Percentiles rank a stretch among this genome's conserved stretches.
These are phyloP conservation scores for Plebejus anna DNA, from an alignment of 2,888 invertebrate genomes.

Conservation along the genomic window DNA sequence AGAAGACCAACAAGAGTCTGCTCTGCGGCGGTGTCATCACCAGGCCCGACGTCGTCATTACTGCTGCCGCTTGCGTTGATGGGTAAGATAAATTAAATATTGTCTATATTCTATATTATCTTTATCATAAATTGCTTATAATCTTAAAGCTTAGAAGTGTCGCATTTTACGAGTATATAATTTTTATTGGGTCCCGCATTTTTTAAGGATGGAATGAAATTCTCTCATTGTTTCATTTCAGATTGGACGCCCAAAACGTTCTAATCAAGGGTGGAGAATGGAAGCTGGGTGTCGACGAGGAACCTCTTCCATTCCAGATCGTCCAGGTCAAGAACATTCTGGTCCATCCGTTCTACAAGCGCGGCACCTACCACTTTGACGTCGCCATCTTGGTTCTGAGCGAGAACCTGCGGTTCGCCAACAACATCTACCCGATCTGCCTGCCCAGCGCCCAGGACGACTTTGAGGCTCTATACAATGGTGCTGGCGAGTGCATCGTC, in stretches of 20 bases:
- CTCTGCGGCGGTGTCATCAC: conserved; percentile 91
- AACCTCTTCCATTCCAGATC: conserved; percentile 89
- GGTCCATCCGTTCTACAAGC: conserved; percentile 84
- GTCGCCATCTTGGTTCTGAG: conserved; percentile 85
- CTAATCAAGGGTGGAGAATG: conserved; percentile 91
- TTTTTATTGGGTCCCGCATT: too few relatives aligned
- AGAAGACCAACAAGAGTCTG: conserved; percentile 84
- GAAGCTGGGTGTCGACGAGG: conserved; percentile 89
- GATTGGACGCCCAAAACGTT: conserved; percentile 82
- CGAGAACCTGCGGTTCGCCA: conserved; percentile 82
- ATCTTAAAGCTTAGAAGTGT: background rate
- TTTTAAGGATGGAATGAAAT: background rate
- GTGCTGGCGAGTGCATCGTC: conserved; percentile 83
- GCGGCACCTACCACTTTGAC: conserved; percentile 82
- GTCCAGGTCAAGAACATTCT: conserved; percentile 84
- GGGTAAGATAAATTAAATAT: conserved; percentile 75
- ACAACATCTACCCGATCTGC: conserved; percentile 88
- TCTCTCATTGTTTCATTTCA: conserved; percentile 47
- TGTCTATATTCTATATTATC: too few relatives aligned
- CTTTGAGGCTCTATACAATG: conserved; percentile 79
- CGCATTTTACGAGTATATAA: background rate
- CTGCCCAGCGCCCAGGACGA: conserved; percentile 72
- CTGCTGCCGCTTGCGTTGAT: conserved; percentile 89
- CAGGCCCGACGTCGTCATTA: conserved; percentile 85
- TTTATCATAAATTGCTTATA: too few relatives aligned